Evolutionary conservation across 2,113 vertebrate species (phyloP).

Genomic region (Dromiciops gliroides): DNA sequence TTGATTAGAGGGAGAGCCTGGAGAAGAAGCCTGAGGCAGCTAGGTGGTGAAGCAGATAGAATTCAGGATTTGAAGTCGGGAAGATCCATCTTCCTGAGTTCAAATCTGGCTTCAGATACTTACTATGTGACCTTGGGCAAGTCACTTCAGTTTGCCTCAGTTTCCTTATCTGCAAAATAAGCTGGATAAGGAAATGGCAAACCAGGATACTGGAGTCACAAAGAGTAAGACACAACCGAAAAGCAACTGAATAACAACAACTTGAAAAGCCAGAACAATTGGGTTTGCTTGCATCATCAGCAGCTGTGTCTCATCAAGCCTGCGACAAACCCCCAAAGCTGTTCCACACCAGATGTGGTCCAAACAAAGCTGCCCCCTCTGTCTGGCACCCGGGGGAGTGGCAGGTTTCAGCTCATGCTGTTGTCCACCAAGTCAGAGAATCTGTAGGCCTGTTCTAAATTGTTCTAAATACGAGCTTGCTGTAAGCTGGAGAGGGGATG

Average conservation of each 20-base stretch:
- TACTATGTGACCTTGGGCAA: too few species aligned
- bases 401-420: neutral
- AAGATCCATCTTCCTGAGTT: too few species aligned
- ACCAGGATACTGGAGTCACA: too few species aligned
- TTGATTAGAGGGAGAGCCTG: too few species aligned
- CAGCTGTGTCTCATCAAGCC: neutral
- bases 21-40: too few species aligned
- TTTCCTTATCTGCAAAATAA: too few species aligned
- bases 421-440: neutral
- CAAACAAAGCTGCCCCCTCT: accelerated
- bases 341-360: neutral
- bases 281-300: neutral
- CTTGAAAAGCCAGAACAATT: neutral
- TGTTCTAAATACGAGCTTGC: conserved; percentile 7
- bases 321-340: neutral
- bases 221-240: neutral
- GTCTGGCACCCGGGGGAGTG: accelerated
- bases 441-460: neutral
- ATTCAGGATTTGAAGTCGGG: too few species aligned
- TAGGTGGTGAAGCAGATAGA: too few species aligned
- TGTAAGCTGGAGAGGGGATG: neutral
- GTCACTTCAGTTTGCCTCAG: too few species aligned
- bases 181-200: too few species aligned
- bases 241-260: neutral
- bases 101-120: too few species aligned